phyloP scores from a whole-genome alignment of 2,113 vertebrate species.

The Semnornis frantzii region DNA sequence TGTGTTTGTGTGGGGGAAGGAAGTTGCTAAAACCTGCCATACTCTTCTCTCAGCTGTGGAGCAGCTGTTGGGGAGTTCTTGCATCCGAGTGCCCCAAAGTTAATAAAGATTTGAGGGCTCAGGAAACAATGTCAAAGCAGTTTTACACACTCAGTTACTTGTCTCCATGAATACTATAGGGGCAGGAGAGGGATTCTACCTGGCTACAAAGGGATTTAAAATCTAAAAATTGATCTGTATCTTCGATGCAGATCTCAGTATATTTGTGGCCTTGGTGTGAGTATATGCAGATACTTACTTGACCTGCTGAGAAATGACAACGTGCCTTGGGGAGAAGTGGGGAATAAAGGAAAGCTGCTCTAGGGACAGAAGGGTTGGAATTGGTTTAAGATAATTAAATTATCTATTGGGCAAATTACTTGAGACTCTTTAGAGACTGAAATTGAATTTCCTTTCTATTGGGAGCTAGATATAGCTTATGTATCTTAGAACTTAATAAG shows the following conservation, averaged over 20 bases:
- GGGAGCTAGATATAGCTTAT: too few species aligned
- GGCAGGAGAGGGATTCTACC: not conserved
- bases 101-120: not conserved
- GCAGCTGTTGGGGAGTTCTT: not conserved
- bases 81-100: not conserved
- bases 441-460: slow-evolving; percentile 45
- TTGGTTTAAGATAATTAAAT: slow-evolving; percentile 56
- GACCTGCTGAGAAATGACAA: not conserved
- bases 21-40: not conserved
- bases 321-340: not conserved
- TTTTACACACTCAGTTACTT: not conserved
- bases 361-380: slow-evolving; percentile 12
- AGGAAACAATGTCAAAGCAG: not conserved
- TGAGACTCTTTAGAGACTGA: slow-evolving; percentile 23
- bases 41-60: not conserved
- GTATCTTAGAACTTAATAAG: too few species aligned
- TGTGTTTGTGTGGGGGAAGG: not conserved
- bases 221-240: not conserved
- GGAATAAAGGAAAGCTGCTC: slow-evolving; percentile 15
- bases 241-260: not conserved
- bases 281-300: not conserved
- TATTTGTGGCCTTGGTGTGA: not conserved
- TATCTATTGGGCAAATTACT: slow-evolving; percentile 47
- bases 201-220: not conserved
- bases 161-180: not conserved